Conservation (phyloP, 2,888 invertebrate species). For the Globia sparganii region DNA sequence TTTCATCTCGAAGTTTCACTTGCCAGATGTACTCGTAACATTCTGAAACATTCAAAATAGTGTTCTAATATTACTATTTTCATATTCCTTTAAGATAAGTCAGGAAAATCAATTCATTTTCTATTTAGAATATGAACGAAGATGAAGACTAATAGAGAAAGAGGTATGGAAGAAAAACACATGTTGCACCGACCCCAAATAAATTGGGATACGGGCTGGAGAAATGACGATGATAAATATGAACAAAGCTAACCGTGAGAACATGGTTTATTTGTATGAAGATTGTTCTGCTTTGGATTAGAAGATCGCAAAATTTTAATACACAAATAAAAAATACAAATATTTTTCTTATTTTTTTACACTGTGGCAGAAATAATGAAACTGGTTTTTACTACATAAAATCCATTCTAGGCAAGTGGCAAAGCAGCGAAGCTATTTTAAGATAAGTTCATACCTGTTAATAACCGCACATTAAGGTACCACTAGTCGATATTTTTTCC, state of each 20-base stretch:
- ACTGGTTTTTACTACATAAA: background rate
- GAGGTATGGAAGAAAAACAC: no score
- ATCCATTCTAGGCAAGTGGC: background rate
- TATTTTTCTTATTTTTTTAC: background rate
- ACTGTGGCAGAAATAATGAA: background rate
- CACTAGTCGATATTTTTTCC: no score
- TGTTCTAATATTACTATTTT: no score
- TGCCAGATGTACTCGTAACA: slow-evolving; percentile 75
- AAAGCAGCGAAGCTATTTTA: background rate
- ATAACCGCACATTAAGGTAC: no score
- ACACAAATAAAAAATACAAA: background rate
- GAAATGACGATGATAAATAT: no score
- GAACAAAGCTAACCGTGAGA: no score
- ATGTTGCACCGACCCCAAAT: no score
- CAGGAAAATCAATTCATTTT: background rate
- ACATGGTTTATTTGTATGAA: background rate
- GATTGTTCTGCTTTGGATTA: background rate
- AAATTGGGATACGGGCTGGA: no score
- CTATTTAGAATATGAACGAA: background rate
- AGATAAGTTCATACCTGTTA: background rate
- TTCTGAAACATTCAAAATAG: slow-evolving; percentile 67
- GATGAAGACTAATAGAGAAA: no score
- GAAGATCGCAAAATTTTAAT: background rate
- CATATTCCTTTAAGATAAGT: background rate
- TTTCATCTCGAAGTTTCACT: slow-evolving; percentile 65